phyloP scores from a whole-genome alignment of 2,113 vertebrate genomes.

The Pycnonotus jocosus region DNA sequence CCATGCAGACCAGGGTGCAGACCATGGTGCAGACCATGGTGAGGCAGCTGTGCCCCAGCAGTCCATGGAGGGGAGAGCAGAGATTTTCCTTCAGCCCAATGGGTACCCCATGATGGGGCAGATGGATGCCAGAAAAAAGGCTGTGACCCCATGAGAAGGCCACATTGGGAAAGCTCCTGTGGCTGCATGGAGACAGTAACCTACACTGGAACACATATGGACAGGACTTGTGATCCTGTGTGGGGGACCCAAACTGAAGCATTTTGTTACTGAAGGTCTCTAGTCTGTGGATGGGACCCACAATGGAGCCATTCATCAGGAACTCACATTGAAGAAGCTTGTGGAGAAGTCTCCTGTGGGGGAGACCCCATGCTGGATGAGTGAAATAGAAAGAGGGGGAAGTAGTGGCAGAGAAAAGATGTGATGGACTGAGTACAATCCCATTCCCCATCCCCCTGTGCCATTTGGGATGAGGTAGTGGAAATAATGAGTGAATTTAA shows the following conservation, averaged over 20 bases:
- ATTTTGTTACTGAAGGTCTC: background rate
- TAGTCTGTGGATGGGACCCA: accelerated
- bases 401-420: background rate
- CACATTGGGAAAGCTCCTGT: background rate
- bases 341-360: background rate
- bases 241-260: accelerated
- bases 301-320: background rate
- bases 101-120: accelerated
- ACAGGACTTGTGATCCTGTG: background rate
- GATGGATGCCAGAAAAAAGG: background rate
- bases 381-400: background rate
- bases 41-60: background rate
- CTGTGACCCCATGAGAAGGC: no score
- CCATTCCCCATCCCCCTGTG: accelerated
- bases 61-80: background rate
- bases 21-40: accelerated
- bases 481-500: background rate
- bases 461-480: background rate
- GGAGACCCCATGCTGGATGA: no score
- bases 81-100: background rate
- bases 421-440: background rate
- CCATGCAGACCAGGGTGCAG: background rate
- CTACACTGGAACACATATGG: accelerated
- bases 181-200: accelerated
- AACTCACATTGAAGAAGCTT: accelerated